Conservation (phyloP, 2,888 invertebrate genomes). For the Apoda limacodes region DNA sequence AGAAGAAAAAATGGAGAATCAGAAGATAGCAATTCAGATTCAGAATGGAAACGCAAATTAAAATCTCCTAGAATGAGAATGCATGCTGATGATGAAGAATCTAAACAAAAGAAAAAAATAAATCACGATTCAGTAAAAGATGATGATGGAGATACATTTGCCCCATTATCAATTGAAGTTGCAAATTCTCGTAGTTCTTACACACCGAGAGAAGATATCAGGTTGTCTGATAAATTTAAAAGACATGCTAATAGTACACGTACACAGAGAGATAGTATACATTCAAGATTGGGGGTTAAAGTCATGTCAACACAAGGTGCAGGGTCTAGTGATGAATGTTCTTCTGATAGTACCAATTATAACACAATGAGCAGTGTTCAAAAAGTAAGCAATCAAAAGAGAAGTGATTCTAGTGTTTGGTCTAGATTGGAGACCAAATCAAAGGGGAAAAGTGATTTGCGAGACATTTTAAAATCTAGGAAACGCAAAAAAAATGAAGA, state of each 20-base stretch:
- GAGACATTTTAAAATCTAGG: constrained; percentile 44
- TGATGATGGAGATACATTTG: constrained; percentile 33
- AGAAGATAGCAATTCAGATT: constrained; percentile 60
- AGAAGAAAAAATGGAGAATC: constrained; percentile 35
- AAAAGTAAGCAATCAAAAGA: constrained; percentile 38
- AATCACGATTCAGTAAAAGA: constrained; percentile 23
- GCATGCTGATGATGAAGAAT: constrained; percentile 90
- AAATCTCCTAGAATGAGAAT: constrained; percentile 84
- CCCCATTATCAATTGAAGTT: constrained; percentile 57
- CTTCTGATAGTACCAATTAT: constrained; percentile 36
- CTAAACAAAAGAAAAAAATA: constrained; percentile 55
- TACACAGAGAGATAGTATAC: constrained; percentile 27
- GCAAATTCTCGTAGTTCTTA: constrained; percentile 38
- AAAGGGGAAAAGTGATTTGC: constrained; percentile 37
- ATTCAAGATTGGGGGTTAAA: constrained; percentile 49
- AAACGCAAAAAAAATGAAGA: constrained; percentile 40
- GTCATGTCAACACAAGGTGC: constrained; percentile 27
- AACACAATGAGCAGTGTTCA: constrained; percentile 67
- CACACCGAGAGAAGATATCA: constrained; percentile 35
- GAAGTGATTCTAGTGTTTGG: constrained; percentile 64
- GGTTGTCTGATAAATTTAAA: constrained; percentile 52
- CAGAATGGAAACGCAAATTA: constrained; percentile 70
- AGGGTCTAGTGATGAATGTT: constrained; percentile 32
- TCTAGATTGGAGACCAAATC: constrained; percentile 55
- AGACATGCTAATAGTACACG: constrained; percentile 23